These are phyloP conservation scores for Clarias platycephalus DNA, from an alignment of 2,797 vertebrate species.

Conservation along the genomic window DNA sequence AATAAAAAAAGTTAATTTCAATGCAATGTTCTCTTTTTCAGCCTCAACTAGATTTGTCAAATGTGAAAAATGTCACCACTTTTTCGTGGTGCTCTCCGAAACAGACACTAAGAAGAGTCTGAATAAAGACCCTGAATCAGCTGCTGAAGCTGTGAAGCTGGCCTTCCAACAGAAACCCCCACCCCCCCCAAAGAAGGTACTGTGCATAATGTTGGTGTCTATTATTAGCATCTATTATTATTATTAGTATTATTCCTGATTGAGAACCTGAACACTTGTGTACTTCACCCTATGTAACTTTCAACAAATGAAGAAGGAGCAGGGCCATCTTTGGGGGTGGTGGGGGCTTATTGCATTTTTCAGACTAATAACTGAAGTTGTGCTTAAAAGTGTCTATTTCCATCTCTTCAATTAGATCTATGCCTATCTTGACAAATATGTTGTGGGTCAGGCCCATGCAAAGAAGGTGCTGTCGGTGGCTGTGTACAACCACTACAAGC, in stretches of 20 bases:
- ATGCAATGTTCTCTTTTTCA: slow-evolving; percentile 31
- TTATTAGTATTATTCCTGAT: not conserved
- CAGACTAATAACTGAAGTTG: not conserved
- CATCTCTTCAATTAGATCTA: slow-evolving; percentile 75
- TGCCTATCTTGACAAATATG: slow-evolving; percentile 89
- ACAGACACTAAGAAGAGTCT: slow-evolving; percentile 87
- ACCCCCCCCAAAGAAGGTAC: slow-evolving; percentile 86
- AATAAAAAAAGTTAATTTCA: too few species aligned
- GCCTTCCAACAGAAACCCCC: slow-evolving; percentile 89
- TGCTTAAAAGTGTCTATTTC: not conserved
- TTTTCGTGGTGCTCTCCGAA: slow-evolving; percentile 87
- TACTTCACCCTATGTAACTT: not conserved
- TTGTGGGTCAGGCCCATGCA: slow-evolving; percentile 87
- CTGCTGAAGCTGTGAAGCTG: slow-evolving; percentile 85
- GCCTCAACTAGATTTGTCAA: slow-evolving; percentile 89
- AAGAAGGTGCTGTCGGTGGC: slow-evolving; percentile 90
- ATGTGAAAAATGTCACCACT: slow-evolving; percentile 90
- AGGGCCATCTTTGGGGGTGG: not conserved
- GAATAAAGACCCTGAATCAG: slow-evolving; percentile 84
- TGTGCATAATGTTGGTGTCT: not conserved
- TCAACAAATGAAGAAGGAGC: not conserved
- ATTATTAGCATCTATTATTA: not conserved
- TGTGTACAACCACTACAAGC: slow-evolving; percentile 90
- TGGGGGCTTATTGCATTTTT: not conserved
- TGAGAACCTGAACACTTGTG: not conserved